phyloP scores from a whole-genome alignment of 2,113 vertebrate genomes.

The Orientallactaga bullata region DNA sequence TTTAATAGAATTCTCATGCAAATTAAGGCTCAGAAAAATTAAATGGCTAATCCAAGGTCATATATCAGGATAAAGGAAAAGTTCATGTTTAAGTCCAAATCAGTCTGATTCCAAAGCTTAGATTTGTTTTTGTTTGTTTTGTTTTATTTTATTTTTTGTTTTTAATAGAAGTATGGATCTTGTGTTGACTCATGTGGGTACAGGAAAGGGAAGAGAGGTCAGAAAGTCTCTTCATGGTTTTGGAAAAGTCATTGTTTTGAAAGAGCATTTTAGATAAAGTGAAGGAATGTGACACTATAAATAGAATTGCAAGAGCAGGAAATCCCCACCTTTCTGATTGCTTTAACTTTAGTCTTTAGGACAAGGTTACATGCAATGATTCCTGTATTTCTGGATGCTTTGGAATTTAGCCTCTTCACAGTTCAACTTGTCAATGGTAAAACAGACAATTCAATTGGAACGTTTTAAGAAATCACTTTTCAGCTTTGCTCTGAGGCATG shows the following conservation, averaged over 20 bases:
- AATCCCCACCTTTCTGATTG: neutral
- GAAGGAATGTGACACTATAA: neutral
- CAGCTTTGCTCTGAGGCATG: too few relatives aligned
- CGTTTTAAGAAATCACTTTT: neutral
- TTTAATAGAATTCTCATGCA: slow-evolving; percentile 21
- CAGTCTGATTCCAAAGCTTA: slow-evolving; percentile 26
- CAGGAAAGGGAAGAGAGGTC: neutral
- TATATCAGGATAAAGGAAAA: neutral
- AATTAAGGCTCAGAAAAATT: neutral
- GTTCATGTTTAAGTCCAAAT: neutral
- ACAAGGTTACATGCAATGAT: neutral
- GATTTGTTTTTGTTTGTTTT: neutral
- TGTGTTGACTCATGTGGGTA: neutral
- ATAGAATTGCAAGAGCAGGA: slow-evolving; percentile 26
- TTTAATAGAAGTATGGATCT: neutral
- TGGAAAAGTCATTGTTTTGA: neutral
- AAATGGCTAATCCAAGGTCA: neutral
- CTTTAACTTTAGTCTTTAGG: neutral
- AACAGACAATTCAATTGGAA: neutral
- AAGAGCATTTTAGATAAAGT: slow-evolving; percentile 19
- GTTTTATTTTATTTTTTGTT: too few relatives aligned
- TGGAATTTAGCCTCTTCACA: neutral
- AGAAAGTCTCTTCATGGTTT: neutral
- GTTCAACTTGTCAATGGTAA: slow-evolving; percentile 5
- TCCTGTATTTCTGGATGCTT: neutral